phyloP scores from a whole-genome alignment of 1,140 invertebrate species.

The Zaprionus gabonicus region DNA sequence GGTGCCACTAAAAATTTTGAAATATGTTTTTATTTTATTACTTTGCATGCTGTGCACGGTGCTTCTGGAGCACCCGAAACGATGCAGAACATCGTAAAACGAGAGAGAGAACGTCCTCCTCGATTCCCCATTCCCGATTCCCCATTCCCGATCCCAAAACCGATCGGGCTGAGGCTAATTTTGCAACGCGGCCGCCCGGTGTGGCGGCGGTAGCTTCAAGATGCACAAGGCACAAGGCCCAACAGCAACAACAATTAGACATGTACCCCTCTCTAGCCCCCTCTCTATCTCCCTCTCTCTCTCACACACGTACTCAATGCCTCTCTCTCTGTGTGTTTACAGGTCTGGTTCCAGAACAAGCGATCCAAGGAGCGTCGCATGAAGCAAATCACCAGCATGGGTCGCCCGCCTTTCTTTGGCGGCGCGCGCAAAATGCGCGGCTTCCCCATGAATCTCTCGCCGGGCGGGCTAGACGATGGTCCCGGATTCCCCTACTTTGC shows the following conservation, averaged over 20 bases:
- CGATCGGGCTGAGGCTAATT: slow-evolving; percentile 56
- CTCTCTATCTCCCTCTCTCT: neutral
- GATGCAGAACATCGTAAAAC: slow-evolving; percentile 74
- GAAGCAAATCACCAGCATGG: slow-evolving; percentile 96
- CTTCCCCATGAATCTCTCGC: slow-evolving; percentile 95
- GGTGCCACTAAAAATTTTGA: slow-evolving; percentile 83
- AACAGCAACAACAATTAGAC: slow-evolving; percentile 60
- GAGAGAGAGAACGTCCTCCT: neutral
- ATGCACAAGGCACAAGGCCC: slow-evolving; percentile 40
- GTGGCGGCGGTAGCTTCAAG: slow-evolving; percentile 70
- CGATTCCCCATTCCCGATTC: neutral
- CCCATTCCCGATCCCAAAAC: neutral
- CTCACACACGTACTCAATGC: slow-evolving; percentile 9
- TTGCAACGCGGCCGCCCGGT: slow-evolving; percentile 76
- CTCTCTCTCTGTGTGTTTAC: slow-evolving; percentile 50
- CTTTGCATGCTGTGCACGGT: slow-evolving; percentile 79
- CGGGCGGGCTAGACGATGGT: slow-evolving; percentile 92
- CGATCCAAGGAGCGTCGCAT: slow-evolving; percentile 97
- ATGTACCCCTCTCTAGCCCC: slow-evolving; percentile 20
- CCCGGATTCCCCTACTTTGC: slow-evolving; percentile 94
- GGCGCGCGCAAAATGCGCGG: slow-evolving; percentile 95
- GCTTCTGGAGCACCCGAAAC: slow-evolving; percentile 77
- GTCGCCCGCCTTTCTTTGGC: slow-evolving; percentile 94
- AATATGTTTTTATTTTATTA: slow-evolving; percentile 83
- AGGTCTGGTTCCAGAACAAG: slow-evolving; percentile 99